A percentile compares a stretch with the other conserved stretches of the same genome.
These are phyloP conservation scores for Scartelaos histophorus DNA, from an alignment of 2,113 vertebrate genomes.

Conservation along the genomic window DNA sequence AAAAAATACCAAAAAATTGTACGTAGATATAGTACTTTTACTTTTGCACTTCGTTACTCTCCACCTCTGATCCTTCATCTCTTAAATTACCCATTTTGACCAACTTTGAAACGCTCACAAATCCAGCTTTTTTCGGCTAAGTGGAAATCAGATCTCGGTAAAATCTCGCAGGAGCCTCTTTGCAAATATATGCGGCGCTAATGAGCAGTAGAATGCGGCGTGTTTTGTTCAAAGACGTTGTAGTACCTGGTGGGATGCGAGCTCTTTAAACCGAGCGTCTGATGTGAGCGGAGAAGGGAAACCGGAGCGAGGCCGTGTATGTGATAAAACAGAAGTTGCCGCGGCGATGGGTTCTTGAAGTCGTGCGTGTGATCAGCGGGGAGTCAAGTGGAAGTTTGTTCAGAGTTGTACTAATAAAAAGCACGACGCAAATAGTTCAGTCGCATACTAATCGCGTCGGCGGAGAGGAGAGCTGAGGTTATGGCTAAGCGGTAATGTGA, in stretches of 20 bases:
- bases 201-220: constrained; percentile 59
- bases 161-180: constrained; percentile 48
- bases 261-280: constrained; percentile 38
- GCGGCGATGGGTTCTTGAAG: constrained; percentile 25
- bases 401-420: background rate
- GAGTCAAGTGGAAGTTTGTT: constrained; percentile 37
- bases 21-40: too few species aligned
- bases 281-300: constrained; percentile 18
- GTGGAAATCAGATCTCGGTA: constrained; percentile 34
- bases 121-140: constrained; percentile 40
- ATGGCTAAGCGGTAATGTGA: too few species aligned
- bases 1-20: too few species aligned
- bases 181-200: constrained; percentile 67
- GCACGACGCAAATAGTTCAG: background rate
- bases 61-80: background rate
- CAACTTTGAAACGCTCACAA: constrained; percentile 48
- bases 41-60: background rate
- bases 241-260: constrained; percentile 41
- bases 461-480: background rate
- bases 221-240: constrained; percentile 61
- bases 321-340: constrained; percentile 14
- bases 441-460: background rate
- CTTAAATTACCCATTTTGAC: constrained; percentile 7
- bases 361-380: constrained; percentile 4
- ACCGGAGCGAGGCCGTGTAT: constrained; percentile 22